A percentile compares a stretch with the other conserved stretches of the same genome.
Evolutionary conservation across 2,797 vertebrate genomes (phyloP).

Genomic region (Hyperoplus immaculatus): DNA sequence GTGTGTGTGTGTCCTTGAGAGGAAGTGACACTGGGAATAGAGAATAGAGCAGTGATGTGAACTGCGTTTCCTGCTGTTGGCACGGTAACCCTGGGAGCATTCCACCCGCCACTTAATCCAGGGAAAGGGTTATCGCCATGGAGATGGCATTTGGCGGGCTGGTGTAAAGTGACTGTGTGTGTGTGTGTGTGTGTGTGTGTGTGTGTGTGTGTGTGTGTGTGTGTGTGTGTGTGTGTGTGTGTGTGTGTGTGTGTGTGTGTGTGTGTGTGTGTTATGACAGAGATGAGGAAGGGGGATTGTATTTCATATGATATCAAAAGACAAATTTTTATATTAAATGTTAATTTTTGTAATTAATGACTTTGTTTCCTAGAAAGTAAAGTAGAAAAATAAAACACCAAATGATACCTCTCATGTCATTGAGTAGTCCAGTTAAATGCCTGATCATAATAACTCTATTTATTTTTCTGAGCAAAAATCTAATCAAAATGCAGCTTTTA

Average conservation of each 20-base stretch:
- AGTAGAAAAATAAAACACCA: not conserved
- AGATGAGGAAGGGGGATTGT: slow-evolving; percentile 11
- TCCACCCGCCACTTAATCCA: slow-evolving; percentile 75
- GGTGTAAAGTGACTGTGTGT: slow-evolving; percentile 62
- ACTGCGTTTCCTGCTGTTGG: slow-evolving; percentile 76
- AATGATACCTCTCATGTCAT: not conserved
- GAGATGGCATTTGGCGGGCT: slow-evolving; percentile 82
- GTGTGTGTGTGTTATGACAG: slow-evolving; percentile 55
- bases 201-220: slow-evolving; percentile 55
- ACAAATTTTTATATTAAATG: too few species aligned
- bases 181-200: slow-evolving; percentile 58
- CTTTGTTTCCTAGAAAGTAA: not conserved
- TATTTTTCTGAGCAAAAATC: not conserved
- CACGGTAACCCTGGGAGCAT: slow-evolving; percentile 72
- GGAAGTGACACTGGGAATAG: slow-evolving; percentile 74
- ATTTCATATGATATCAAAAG: slow-evolving; percentile 35
- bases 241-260: slow-evolving; percentile 57
- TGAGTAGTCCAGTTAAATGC: not conserved
- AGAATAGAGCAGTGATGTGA: slow-evolving; percentile 64
- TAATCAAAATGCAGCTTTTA: too few species aligned
- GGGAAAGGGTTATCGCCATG: slow-evolving; percentile 84
- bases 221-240: slow-evolving; percentile 59
- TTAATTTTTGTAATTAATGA: not conserved
- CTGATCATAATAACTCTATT: slow-evolving; percentile 4
- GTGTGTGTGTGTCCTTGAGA: slow-evolving; percentile 52